Evolutionary conservation across 2,797 vertebrate species (phyloP), one percentile per base, ranked within the genome.

Genomic region (Pangasius macronema): DNA sequence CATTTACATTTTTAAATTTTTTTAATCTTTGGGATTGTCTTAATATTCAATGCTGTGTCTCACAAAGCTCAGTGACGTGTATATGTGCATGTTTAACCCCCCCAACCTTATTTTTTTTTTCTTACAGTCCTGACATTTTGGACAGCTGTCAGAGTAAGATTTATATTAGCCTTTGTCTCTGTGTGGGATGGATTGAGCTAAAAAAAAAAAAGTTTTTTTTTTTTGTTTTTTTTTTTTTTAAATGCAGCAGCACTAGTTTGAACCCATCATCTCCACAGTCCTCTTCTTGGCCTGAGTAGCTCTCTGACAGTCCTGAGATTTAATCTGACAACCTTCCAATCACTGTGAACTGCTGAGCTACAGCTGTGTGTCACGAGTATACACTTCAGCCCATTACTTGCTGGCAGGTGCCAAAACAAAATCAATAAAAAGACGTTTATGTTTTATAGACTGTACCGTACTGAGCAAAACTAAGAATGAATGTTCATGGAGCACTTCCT

Each of bases 321-420:
- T 24, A 39, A 39, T 39, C 77, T 27, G 77, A 80, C 55, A 80
- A 6, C 33, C 33, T 24, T 80, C 53, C 55, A 39, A 39, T 80
- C 77, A 53, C 49, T 20, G 53, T 2, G 76, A 57, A 22, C 51
- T 3, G 76, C 51, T 79, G 30, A 55, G 76, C 20, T 57, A 13
- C 53, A 7, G 55, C 55, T 36, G 22, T 6, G 55, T 42, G 55
- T 9, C 79, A 36, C 42, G 36, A 1, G 22, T n/a, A 59, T n/a
- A 57, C 53, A 14, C 76, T 59, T 80, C 77, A 57, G 51, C 30
- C 33, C 53, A 13, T 79, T 57, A 57, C 77, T 6, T 33, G 3
- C 76, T 39, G 51, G 51, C 77, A 59, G 55, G 33, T 61, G 57
- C 36, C 22, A 59, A 81, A 81, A 81, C 79, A 14, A 46, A 81